Conservation (phyloP, 1,140 invertebrate species). For the Trichonephila inaurata region DNA sequence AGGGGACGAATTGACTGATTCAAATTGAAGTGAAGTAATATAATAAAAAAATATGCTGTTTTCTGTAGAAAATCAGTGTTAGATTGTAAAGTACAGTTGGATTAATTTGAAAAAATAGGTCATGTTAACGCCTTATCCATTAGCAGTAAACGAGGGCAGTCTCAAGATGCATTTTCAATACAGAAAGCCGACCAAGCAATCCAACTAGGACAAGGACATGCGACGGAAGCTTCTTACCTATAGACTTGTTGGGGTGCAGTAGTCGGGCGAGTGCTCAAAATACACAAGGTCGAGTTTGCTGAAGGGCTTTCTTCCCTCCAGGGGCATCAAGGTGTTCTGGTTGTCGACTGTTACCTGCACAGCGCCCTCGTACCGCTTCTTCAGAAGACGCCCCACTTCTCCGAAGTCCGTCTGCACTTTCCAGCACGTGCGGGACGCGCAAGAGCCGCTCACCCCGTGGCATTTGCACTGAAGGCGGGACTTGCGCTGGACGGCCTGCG, state of each 20-base stretch:
- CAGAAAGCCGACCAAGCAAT: too few species aligned
- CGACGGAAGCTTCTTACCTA: conserved; percentile 8
- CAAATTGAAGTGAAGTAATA: too few species aligned
- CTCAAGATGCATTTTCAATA: too few species aligned
- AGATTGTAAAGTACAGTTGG: too few species aligned
- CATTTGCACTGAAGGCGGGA: conserved; percentile 95
- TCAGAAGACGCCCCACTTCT: conserved; percentile 89
- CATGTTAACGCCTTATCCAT: too few species aligned
- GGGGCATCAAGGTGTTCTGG: conserved; percentile 85
- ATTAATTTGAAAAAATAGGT: too few species aligned
- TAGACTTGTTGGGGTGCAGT: conserved; percentile 90
- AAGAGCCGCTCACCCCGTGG: conserved; percentile 97
- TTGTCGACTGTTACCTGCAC: conserved; percentile 89
- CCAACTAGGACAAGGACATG: neutral
- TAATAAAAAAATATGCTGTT: too few species aligned
- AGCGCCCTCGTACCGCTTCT: conserved; percentile 91
- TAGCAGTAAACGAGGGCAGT: too few species aligned
- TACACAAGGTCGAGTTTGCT: conserved; percentile 88
- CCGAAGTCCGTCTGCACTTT: conserved; percentile 92
- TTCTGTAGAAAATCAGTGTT: too few species aligned
- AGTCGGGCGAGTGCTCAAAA: conserved; percentile 91
- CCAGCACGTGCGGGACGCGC: conserved; percentile 97
- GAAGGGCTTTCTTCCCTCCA: conserved; percentile 77
- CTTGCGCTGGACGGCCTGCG: conserved; percentile 91
- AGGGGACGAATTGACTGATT: too few species aligned